Conservation (phyloP, 2,888 invertebrate species). For the Pycnomerus fuliginosus region DNA sequence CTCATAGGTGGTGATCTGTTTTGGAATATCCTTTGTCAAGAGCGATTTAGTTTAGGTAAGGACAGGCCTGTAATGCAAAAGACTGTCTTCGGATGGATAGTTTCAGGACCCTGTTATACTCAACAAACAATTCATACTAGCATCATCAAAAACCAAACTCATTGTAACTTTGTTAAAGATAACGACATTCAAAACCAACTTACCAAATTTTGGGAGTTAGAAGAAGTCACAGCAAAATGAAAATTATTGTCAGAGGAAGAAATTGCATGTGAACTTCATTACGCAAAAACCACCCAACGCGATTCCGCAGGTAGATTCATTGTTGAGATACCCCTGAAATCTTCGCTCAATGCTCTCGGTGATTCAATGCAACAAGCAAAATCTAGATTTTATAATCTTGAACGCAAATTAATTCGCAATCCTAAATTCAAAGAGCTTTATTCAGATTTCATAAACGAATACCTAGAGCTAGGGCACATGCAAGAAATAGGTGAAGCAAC, state of each 20-base stretch:
- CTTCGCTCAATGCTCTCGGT: not conserved
- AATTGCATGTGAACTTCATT: not conserved
- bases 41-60: not conserved
- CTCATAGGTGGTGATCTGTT: not conserved
- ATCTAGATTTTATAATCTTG: not conserved
- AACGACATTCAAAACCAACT: not conserved
- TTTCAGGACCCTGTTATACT: not conserved
- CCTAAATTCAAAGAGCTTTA: not conserved
- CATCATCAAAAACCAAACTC: too few relatives aligned
- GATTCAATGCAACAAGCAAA: not conserved
- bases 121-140: too few relatives aligned
- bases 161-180: not conserved
- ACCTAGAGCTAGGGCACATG: conserved; percentile 2
- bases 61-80: not conserved
- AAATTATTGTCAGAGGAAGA: not conserved
- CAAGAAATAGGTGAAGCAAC: not conserved
- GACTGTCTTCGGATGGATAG: not conserved
- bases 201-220: not conserved
- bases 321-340: not conserved
- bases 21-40: not conserved
- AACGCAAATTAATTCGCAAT: not conserved
- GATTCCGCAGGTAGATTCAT: not conserved
- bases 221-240: not conserved
- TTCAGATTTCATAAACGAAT: not conserved
- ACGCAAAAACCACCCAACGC: not conserved